Conservation (phyloP, 92 coral and sea anemone species). For the Phenganax marumi region DNA sequence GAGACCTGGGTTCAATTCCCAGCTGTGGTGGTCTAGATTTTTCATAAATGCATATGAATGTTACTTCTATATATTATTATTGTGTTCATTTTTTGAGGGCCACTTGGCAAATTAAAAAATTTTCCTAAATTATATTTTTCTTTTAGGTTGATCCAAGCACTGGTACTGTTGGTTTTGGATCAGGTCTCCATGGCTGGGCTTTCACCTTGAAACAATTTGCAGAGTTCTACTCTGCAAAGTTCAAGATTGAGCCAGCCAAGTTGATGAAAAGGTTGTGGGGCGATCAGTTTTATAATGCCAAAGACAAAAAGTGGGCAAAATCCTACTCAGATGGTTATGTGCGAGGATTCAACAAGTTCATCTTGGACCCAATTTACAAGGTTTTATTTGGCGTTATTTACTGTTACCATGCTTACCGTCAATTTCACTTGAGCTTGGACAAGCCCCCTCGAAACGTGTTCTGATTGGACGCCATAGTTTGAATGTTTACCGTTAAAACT, state of each 20-base stretch:
- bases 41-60: neutral
- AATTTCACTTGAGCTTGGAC: no score
- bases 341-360: slow-evolving; percentile 85
- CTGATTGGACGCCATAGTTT: no score
- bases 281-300: slow-evolving; percentile 65
- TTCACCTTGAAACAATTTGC: slow-evolving; percentile 92
- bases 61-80: neutral
- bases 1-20: no score
- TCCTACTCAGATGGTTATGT: slow-evolving; percentile 57
- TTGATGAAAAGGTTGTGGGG: slow-evolving; percentile 91
- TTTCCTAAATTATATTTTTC: neutral
- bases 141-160: slow-evolving; percentile 71
- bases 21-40: no score
- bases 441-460: no score
- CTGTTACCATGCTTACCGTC: neutral
- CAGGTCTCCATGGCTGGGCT: slow-evolving; percentile 99
- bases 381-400: slow-evolving; percentile 26
- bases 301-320: slow-evolving; percentile 79
- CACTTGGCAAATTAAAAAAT: neutral
- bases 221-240: slow-evolving; percentile 75
- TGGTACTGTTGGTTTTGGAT: slow-evolving; percentile 97
- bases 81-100: neutral
- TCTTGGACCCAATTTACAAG: slow-evolving; percentile 91
- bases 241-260: slow-evolving; percentile 77
- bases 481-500: no score